Conservation (phyloP, 2,113 vertebrate genomes). For the Pipra filicauda region DNA sequence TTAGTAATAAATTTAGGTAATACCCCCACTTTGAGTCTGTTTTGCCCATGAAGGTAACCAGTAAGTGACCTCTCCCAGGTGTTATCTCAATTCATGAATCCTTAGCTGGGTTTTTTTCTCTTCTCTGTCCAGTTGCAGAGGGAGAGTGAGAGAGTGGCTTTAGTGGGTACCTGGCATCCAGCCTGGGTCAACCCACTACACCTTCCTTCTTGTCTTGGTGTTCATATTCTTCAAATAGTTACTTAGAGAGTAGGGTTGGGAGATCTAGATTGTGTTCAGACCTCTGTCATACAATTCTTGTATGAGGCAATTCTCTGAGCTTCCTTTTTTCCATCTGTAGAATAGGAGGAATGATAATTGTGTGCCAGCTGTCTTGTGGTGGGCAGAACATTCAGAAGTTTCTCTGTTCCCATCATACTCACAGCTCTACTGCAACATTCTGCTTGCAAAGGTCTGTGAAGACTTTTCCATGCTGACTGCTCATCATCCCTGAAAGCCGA, state of each 20-base stretch:
- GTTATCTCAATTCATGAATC: too few relatives aligned
- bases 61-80: too few relatives aligned
- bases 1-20: too few relatives aligned
- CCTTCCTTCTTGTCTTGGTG: not conserved
- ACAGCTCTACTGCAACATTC: not conserved
- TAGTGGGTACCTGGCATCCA: too few relatives aligned
- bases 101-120: too few relatives aligned
- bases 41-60: too few relatives aligned
- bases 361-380: slow-evolving; percentile 47
- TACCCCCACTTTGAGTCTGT: too few relatives aligned
- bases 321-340: slow-evolving; percentile 26
- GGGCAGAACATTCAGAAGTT: slow-evolving; percentile 40
- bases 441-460: slow-evolving; percentile 24
- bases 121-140: too few relatives aligned
- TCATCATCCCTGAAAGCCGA: not conserved
- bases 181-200: too few relatives aligned
- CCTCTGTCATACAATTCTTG: slow-evolving; percentile 18
- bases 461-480: not conserved
- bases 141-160: too few relatives aligned
- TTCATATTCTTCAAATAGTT: not conserved
- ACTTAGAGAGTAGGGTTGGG: not conserved
- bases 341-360: slow-evolving; percentile 35
- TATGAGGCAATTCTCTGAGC: slow-evolving; percentile 23
- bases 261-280: slow-evolving; percentile 20
- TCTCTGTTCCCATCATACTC: not conserved